These are phyloP conservation scores for Montipora capricornis DNA, from an alignment of 64 coral and sea anemone genomes.

Conservation along the genomic window DNA sequence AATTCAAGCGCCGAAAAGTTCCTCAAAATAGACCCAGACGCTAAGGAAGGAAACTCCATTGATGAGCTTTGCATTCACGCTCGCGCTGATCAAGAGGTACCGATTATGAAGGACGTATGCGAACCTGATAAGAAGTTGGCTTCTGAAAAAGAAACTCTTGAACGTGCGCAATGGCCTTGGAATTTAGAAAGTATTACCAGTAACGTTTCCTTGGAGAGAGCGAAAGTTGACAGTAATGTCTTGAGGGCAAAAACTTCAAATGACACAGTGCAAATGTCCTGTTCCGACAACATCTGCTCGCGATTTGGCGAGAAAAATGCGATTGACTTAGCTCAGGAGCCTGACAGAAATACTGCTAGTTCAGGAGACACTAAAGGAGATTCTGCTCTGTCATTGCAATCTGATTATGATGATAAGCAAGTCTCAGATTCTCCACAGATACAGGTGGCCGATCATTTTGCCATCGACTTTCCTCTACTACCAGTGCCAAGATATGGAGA, in stretches of 20 bases:
- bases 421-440: neutral
- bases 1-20: constrained; percentile 3
- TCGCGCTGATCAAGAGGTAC: constrained; percentile 21
- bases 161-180: neutral
- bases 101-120: neutral
- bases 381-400: neutral
- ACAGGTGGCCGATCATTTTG: neutral
- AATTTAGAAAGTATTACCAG: neutral
- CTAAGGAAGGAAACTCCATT: neutral
- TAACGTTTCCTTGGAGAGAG: neutral
- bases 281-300: neutral
- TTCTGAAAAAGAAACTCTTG: neutral
- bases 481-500: neutral
- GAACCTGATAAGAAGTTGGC: neutral
- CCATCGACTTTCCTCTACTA: neutral
- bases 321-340: neutral
- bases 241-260: neutral
- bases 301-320: neutral
- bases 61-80: neutral
- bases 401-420: neutral
- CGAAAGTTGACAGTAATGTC: neutral
- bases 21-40: neutral
- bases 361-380: neutral
- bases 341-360: neutral
- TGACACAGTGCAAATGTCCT: neutral